These are phyloP conservation scores for Oreochromis spilurus DNA, from an alignment of 2,113 vertebrate genomes.

Conservation along the genomic window DNA sequence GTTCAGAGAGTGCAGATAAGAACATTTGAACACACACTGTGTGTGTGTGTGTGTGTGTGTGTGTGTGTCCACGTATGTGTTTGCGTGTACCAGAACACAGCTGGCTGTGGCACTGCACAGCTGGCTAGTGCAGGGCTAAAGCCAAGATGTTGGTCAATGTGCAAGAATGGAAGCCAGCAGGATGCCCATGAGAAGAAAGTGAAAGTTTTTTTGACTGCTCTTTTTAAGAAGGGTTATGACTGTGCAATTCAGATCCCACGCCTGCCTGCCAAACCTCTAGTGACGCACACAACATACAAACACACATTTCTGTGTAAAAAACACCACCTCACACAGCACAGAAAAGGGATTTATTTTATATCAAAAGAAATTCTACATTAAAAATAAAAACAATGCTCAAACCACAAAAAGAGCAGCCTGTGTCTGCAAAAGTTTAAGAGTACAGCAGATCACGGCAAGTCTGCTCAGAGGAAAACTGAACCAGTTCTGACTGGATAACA, in stretches of 20 bases:
- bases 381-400: conserved; percentile 35
- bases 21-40: not conserved
- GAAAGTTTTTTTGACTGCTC: conserved; percentile 19
- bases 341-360: conserved; percentile 19
- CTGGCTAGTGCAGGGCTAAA: not conserved
- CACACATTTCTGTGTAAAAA: conserved; percentile 23
- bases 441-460: not conserved
- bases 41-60: not conserved
- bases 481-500: not conserved
- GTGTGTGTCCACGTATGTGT: not conserved
- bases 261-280: conserved; percentile 60
- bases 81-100: not conserved
- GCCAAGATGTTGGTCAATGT: conserved; percentile 27
- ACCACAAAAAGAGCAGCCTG: conserved; percentile 11
- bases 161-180: not conserved
- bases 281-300: conserved; percentile 54
- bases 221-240: conserved; percentile 43
- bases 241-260: conserved; percentile 39
- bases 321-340: conserved; percentile 15
- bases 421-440: not conserved
- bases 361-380: conserved; percentile 19
- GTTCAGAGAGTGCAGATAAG: not conserved
- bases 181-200: conserved; percentile 32
- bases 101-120: not conserved
- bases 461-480: not conserved